phyloP scores from a whole-genome alignment of 2,113 vertebrate species.

The Microtus oregoni region DNA sequence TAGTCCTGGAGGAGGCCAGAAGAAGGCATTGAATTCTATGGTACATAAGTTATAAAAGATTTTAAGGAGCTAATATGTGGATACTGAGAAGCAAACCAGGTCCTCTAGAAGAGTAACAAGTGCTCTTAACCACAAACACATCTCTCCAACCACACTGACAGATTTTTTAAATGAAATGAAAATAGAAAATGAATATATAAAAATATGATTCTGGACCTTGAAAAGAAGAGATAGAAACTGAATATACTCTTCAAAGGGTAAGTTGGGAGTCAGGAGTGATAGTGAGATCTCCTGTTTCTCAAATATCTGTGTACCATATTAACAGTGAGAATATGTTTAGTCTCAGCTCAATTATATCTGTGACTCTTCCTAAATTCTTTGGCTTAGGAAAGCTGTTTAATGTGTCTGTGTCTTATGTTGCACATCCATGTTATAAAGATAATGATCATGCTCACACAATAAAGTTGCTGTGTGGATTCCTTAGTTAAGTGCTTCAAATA shows the following conservation, averaged over 20 bases:
- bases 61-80: background rate
- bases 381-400: background rate
- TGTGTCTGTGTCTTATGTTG: background rate
- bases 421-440: background rate
- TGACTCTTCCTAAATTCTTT: background rate
- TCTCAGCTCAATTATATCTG: background rate
- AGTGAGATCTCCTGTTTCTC: background rate
- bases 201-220: background rate
- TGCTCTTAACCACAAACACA: background rate
- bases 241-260: too few relatives aligned
- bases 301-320: background rate
- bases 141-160: background rate
- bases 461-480: background rate
- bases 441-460: background rate
- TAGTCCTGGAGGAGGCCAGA: background rate
- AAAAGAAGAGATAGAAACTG: too few relatives aligned
- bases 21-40: background rate
- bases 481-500: background rate
- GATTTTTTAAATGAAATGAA: background rate
- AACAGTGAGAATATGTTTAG: background rate
- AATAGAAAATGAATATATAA: background rate
- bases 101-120: background rate
- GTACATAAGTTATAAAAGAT: background rate
- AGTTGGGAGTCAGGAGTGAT: background rate
- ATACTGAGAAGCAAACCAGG: background rate